These are phyloP conservation scores for Ypsolopha scabrella DNA, from an alignment of 2,888 invertebrate species.

Conservation along the genomic window DNA sequence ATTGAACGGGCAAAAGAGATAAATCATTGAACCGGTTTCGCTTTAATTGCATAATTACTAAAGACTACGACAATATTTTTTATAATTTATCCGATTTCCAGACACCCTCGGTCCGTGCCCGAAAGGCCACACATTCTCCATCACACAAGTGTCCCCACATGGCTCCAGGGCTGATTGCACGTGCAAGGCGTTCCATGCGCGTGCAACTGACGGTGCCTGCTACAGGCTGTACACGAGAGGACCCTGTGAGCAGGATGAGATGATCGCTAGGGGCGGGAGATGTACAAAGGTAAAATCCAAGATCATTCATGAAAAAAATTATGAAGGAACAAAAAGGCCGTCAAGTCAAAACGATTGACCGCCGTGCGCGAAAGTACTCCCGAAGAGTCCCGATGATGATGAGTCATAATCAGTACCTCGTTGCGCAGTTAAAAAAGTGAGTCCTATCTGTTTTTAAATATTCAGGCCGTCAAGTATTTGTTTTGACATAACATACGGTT, in stretches of 20 bases:
- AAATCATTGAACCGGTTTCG: too few relatives aligned
- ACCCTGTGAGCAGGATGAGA: slow-evolving; percentile 77
- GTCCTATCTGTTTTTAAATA: too few relatives aligned
- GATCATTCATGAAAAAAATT: neutral
- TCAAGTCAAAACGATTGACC: too few relatives aligned
- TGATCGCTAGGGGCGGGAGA: slow-evolving; percentile 76
- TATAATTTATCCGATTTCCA: slow-evolving; percentile 27
- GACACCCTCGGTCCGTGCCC: slow-evolving; percentile 82
- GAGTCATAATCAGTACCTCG: too few relatives aligned
- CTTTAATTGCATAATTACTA: neutral
- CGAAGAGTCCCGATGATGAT: too few relatives aligned
- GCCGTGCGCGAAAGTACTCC: too few relatives aligned
- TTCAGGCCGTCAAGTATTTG: too few relatives aligned
- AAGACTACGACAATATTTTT: neutral
- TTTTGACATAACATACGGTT: too few relatives aligned
- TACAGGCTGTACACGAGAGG: slow-evolving; percentile 85
- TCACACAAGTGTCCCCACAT: slow-evolving; percentile 52
- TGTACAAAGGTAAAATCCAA: slow-evolving; percentile 60
- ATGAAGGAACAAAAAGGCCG: neutral
- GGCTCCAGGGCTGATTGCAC: slow-evolving; percentile 70
- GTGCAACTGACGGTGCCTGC: slow-evolving; percentile 73
- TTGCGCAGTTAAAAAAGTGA: too few relatives aligned
- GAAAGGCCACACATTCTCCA: slow-evolving; percentile 76
- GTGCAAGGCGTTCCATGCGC: slow-evolving; percentile 77
- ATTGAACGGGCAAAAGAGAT: too few relatives aligned